Base-by-base conservation (phyloP, 2,888 invertebrate genomes). In the Magallana nippona region DNA sequence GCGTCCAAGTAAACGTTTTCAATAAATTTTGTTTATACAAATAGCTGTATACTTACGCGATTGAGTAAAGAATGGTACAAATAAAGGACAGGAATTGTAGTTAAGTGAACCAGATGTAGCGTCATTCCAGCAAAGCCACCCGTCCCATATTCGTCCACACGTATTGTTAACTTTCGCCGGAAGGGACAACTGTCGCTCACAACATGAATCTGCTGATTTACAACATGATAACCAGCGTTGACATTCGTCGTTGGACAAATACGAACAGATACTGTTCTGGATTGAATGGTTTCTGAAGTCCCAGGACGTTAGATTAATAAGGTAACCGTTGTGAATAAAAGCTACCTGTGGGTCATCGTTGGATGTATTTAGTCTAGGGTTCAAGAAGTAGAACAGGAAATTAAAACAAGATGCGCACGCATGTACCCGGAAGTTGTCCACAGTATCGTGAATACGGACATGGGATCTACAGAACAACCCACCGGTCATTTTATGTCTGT, bases 61-160 rank as follows among this genome's bases (percentile, higher is more conserved):
- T 17, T 89, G 88, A 1, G 88, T 77, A 0, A 88, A 84, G 71
- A 87, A 88, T 22, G 87, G 84, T 55, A 92, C 78, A 71, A 90
- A 92, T 8, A 82, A 71, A 0, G 92, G 92, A 84, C 92, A 92
- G 58, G 84, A 82, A 27, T 86, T 77, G 84, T 89, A 85, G 15
- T 84, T 82, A 27, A 81, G 82, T 56, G 87, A 84, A 2, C 87
- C 89, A 1, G 89, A 84, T 5, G 44, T 19, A 8, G 91, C 87
- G 62, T 89, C 91, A 56, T 89, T 89, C 91, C 91, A 92, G 82
- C 92, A 92, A 11, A 89, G 87, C 86, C 89, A 92, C 0, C 92
- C 92, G 58, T 92, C 92, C 91, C 92, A 92, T 32, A 92, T 92
- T 10, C 90, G 86, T 1, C 88, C 89, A 81, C 92, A 92, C 15